A percentile compares a stretch with the other conserved stretches of the same genome.
Conservation (phyloP, 2,113 vertebrate genomes). For the Amazona vittata region DNA sequence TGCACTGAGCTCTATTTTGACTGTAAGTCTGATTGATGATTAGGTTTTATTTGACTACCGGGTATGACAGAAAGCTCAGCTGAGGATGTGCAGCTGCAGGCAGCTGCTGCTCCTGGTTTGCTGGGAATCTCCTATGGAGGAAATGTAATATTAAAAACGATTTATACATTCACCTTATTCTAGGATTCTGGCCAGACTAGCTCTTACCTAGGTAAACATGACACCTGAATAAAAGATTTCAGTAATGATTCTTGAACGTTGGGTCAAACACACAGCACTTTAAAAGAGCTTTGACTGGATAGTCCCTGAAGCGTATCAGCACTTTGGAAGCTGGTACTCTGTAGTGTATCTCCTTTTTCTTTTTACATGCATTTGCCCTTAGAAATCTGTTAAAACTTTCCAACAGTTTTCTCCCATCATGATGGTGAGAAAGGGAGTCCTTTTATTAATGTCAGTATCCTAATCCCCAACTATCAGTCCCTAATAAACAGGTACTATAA, state of each 20-base stretch:
- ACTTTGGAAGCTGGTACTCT: not conserved
- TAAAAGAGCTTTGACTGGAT: not conserved
- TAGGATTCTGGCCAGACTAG: not conserved
- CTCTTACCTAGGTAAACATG: not conserved
- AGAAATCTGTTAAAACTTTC: conserved; percentile 28
- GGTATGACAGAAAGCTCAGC: not conserved
- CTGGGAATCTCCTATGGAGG: not conserved
- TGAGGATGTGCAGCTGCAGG: not conserved
- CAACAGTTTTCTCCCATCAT: not conserved
- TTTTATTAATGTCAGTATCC: conserved; percentile 29
- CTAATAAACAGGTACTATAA: conserved; percentile 51
- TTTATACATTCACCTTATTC: not conserved
- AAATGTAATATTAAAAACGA: not conserved
- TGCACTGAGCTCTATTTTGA: not conserved
- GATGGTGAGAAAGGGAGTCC: not conserved
- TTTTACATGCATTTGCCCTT: not conserved
- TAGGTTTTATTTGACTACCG: not conserved
- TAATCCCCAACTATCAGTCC: not conserved
- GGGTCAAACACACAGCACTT: not conserved
- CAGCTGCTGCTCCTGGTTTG: not conserved
- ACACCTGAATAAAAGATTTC: not conserved
- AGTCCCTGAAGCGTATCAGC: not conserved
- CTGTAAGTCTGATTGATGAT: not conserved
- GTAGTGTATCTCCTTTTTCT: not conserved
- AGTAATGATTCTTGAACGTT: not conserved